Percentiles rank a stretch among this genome's conserved stretches.
phyloP scores from a whole-genome alignment of 2,797 vertebrate genomes.

The Podarcis siculus region DNA sequence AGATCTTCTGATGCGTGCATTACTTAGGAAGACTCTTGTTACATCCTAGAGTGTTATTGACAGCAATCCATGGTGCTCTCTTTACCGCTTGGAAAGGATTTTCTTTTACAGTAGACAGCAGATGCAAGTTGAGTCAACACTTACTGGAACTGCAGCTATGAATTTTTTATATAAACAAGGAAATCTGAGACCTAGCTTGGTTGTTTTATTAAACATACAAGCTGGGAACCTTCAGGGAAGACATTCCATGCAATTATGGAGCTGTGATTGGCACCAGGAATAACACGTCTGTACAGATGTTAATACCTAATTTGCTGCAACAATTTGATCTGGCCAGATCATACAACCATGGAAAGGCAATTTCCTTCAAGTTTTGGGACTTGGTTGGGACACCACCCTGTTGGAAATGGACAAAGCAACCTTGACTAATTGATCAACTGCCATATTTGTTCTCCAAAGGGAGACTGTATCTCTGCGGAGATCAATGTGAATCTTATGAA shows the following conservation, averaged over 20 bases:
- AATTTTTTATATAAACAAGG: slow-evolving; percentile 70
- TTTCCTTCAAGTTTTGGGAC: slow-evolving; percentile 49
- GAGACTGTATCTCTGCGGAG: neutral
- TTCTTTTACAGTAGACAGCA: slow-evolving; percentile 14
- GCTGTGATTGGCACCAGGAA: slow-evolving; percentile 33
- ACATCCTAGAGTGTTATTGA: neutral
- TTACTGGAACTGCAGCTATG: slow-evolving; percentile 49
- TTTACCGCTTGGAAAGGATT: slow-evolving; percentile 23
- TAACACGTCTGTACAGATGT: slow-evolving; percentile 43
- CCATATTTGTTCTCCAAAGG: neutral
- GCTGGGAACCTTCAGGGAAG: slow-evolving; percentile 61
- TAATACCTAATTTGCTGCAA: slow-evolving; percentile 60
- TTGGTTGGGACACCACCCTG: neutral
- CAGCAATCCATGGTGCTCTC: slow-evolving; percentile 6
- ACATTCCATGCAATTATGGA: slow-evolving; percentile 36
- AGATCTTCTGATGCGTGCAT: neutral
- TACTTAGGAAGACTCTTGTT: slow-evolving; percentile 20
- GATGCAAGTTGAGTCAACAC: neutral
- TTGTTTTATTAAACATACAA: slow-evolving; percentile 73
- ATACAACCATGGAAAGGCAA: slow-evolving; percentile 35
- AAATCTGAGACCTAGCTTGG: slow-evolving; percentile 52
- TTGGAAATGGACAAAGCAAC: slow-evolving; percentile 29
- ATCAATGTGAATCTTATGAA: rapidly evolving
- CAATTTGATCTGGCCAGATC: slow-evolving; percentile 33
- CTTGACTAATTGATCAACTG: slow-evolving; percentile 30